phyloP scores from a whole-genome alignment of 53 echinoderm and acorn worm species.

The Mesocentrotus franciscanus region DNA sequence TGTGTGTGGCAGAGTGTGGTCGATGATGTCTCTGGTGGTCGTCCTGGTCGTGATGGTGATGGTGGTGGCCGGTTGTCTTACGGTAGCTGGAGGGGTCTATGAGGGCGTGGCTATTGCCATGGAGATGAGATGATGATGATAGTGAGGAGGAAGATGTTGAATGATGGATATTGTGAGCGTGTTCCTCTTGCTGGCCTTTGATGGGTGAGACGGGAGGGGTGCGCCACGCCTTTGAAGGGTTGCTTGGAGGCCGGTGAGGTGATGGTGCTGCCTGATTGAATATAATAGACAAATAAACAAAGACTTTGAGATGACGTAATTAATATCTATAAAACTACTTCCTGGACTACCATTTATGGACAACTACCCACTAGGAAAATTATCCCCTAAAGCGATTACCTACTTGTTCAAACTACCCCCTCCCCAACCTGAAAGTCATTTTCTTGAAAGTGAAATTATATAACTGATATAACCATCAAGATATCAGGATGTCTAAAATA shows the following conservation, averaged over 20 bases:
- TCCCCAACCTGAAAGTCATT: too few species aligned
- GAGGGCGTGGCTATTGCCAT: constrained; percentile 51
- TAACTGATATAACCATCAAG: too few species aligned
- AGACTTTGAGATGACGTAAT: neutral
- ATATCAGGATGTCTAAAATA: too few species aligned
- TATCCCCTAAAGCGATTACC: neutral
- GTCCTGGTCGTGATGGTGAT: constrained; percentile 34
- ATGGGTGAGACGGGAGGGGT: constrained; percentile 89
- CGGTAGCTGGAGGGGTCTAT: constrained; percentile 51
- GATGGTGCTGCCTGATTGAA: constrained; percentile 28
- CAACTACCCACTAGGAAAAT: neutral
- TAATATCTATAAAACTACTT: neutral
- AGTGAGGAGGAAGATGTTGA: constrained; percentile 17
- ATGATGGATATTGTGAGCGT: neutral
- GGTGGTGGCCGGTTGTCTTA: constrained; percentile 22
- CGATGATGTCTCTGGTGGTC: constrained; percentile 47
- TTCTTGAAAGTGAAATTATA: too few species aligned
- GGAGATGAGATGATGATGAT: constrained; percentile 2
- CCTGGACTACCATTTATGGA: neutral
- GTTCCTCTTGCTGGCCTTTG: constrained; percentile 70
- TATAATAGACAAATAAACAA: neutral
- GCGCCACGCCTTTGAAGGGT: constrained; percentile 95
- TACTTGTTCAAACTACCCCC: neutral
- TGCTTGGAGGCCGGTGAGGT: constrained; percentile 79
- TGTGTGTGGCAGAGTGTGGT: constrained; percentile 71